Conservation (phyloP, 1,140 invertebrate genomes). For the Papilio dardanus region DNA sequence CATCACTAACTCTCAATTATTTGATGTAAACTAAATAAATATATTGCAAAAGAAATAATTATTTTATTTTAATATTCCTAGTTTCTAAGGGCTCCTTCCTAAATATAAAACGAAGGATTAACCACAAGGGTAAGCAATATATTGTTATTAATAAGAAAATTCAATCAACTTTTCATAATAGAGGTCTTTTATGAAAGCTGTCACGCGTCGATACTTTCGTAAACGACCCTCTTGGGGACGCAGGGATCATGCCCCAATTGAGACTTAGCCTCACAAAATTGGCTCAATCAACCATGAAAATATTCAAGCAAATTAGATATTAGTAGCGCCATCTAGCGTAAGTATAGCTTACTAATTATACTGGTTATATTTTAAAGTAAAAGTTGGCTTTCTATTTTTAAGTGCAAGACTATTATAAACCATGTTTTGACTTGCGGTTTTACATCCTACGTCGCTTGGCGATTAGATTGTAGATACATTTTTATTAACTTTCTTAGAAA, state of each 20-base stretch:
- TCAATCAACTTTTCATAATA: conserved; percentile 21
- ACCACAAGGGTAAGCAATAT: background rate
- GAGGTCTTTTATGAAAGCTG: background rate
- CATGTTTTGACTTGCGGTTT: no score
- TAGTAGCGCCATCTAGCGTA: background rate
- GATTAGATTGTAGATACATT: no score
- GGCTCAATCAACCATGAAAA: conserved; percentile 3
- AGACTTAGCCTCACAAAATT: conserved; percentile 14
- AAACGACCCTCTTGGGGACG: background rate
- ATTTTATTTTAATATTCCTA: background rate
- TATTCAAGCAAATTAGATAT: background rate
- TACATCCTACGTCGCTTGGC: no score
- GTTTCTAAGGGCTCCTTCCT: no score
- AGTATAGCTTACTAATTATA: background rate
- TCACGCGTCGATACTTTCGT: conserved; percentile 4
- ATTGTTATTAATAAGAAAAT: background rate
- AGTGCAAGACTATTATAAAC: background rate
- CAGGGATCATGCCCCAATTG: conserved; percentile 15
- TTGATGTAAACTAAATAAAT: background rate
- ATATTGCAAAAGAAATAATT: background rate
- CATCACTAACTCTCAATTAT: background rate
- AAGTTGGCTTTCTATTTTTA: background rate
- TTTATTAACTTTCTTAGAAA: no score
- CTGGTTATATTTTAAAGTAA: background rate
- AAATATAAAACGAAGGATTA: background rate